phyloP scores from a whole-genome alignment of 2,113 vertebrate genomes.

The Gobio gobio region DNA sequence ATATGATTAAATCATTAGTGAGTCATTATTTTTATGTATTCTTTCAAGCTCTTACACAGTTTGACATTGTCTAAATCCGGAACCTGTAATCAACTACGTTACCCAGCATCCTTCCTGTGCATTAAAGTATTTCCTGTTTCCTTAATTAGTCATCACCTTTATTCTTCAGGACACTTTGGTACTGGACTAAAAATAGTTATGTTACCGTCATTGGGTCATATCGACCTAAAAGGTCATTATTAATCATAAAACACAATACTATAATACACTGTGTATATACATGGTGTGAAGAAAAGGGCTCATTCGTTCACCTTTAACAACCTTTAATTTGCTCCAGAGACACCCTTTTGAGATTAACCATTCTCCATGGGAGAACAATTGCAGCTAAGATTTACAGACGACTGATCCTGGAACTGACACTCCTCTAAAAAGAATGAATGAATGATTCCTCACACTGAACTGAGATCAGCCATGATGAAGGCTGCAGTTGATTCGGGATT shows the following conservation, averaged over 20 bases:
- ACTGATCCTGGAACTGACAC: neutral
- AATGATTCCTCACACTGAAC: neutral
- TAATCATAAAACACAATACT: neutral
- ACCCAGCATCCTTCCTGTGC: conserved; percentile 55
- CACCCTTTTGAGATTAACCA: neutral
- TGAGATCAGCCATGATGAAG: conserved; percentile 1
- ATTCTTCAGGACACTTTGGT: conserved; percentile 10
- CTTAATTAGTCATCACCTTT: conserved; percentile 18
- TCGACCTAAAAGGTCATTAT: neutral
- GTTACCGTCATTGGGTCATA: neutral
- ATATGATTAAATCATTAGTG: conserved; percentile 53
- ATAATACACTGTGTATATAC: neutral
- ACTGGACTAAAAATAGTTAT: conserved; percentile 37
- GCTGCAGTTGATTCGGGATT: neutral
- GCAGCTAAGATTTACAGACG: neutral
- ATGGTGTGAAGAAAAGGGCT: neutral
- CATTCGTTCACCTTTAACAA: neutral
- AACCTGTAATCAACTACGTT: conserved; percentile 52
- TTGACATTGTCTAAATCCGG: conserved; percentile 51
- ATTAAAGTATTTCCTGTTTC: conserved; percentile 45
- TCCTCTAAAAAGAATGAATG: neutral
- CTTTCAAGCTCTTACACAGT: conserved; percentile 15
- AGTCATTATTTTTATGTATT: conserved; percentile 39
- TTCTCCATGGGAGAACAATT: neutral
- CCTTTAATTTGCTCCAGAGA: neutral